phyloP scores from a whole-genome alignment of 2,888 invertebrate species.

The Clusia tigrina region DNA sequence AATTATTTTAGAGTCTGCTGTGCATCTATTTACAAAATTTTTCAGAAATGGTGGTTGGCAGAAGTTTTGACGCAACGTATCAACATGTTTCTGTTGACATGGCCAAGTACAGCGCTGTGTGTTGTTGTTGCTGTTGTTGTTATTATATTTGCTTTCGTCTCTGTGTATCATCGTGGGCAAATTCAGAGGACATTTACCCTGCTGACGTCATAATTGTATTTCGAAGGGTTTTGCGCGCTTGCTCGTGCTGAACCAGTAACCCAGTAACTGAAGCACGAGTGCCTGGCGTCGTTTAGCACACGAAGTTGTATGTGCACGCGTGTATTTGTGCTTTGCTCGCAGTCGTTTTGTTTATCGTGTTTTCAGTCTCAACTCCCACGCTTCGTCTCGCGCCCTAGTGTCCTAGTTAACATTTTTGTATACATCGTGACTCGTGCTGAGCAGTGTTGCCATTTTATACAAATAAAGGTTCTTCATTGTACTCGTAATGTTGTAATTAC shows the following conservation, averaged over 20 bases:
- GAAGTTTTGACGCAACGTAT: too few species aligned
- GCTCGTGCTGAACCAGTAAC: constrained; percentile 27
- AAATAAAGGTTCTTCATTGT: too few species aligned
- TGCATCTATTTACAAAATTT: background rate
- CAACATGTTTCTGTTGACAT: constrained; percentile 22
- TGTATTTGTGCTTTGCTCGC: background rate
- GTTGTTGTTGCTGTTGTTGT: constrained; percentile 10
- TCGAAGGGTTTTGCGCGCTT: constrained; percentile 6
- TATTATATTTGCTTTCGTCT: background rate
- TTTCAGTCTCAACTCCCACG: constrained; percentile 11
- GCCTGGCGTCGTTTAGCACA: constrained; percentile 4
- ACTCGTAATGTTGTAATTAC: too few species aligned
- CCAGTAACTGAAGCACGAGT: constrained; percentile 25
- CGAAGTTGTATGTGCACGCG: background rate
- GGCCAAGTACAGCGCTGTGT: constrained; percentile 4
- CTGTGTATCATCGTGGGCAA: background rate
- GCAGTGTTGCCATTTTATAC: background rate
- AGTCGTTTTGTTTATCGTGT: background rate
- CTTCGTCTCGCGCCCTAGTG: constrained; percentile 25
- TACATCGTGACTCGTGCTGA: background rate
- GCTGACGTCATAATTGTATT: constrained; percentile 20
- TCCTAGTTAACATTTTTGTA: constrained; percentile 17
- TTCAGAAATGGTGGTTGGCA: too few species aligned
- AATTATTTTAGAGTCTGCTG: background rate
- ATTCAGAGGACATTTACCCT: constrained; percentile 25